Evolutionary conservation across 2,888 invertebrate species (phyloP).

Genomic region (Dioctria linearis): DNA sequence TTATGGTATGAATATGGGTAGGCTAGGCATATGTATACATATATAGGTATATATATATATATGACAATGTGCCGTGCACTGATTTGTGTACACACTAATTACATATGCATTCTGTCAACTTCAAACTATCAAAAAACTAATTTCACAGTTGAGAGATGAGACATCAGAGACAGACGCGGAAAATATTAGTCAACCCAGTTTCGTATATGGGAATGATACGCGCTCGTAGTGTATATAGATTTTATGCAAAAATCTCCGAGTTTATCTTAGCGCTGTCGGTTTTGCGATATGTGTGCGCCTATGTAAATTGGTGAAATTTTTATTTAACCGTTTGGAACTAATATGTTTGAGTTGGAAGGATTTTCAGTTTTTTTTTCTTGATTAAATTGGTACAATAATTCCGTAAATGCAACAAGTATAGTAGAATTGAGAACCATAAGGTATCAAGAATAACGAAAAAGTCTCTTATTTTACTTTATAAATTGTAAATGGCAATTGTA

Average conservation of each 20-base stretch:
- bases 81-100: constrained; percentile 51
- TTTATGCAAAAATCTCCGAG: constrained; percentile 20
- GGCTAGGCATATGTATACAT: background rate
- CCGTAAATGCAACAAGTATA: constrained; percentile 16
- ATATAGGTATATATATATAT: background rate
- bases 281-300: background rate
- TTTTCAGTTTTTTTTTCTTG: background rate
- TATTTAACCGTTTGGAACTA: constrained; percentile 47
- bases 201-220: background rate
- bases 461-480: too few relatives aligned
- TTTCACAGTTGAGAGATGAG: constrained; percentile 61
- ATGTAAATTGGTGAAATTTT: constrained; percentile 37
- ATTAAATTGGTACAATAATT: background rate
- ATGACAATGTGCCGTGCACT: background rate
- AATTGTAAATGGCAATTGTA: too few relatives aligned
- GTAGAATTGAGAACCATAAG: too few relatives aligned
- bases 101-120: constrained; percentile 54
- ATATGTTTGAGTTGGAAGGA: constrained; percentile 6
- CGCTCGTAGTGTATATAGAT: background rate
- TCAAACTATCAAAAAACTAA: constrained; percentile 58
- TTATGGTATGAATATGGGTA: constrained; percentile 5
- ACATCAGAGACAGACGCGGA: constrained; percentile 54
- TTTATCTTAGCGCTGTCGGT: constrained; percentile 28
- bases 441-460: too few relatives aligned
- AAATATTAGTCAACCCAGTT: constrained; percentile 37